Conservation (phyloP, 1,140 invertebrate genomes). For the Drosophila cardini region DNA sequence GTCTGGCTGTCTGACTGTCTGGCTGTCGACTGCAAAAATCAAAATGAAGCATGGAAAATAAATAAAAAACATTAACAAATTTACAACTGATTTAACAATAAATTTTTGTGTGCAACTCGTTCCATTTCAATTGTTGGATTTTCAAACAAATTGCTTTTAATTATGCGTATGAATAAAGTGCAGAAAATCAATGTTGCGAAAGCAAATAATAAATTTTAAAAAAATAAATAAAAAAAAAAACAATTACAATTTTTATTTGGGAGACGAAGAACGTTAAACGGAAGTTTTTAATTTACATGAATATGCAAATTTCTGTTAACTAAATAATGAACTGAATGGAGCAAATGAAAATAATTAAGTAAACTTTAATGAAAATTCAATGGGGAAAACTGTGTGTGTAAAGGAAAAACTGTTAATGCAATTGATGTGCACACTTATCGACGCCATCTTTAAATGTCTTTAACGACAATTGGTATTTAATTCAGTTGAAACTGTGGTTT, state of each 20-base stretch:
- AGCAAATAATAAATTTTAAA: slow-evolving; percentile 27
- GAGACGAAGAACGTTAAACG: slow-evolving; percentile 51
- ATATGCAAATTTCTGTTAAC: slow-evolving; percentile 65
- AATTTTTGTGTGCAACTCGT: slow-evolving; percentile 46
- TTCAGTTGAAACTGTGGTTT: slow-evolving; percentile 14
- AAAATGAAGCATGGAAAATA: slow-evolving; percentile 7
- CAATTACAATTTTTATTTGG: slow-evolving; percentile 23
- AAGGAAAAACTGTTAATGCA: slow-evolving; percentile 37
- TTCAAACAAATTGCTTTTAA: slow-evolving; percentile 71
- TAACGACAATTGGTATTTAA: slow-evolving; percentile 60
- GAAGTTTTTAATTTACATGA: slow-evolving; percentile 78
- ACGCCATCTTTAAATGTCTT: slow-evolving; percentile 59
- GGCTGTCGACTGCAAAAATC: background rate
- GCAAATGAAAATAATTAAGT: slow-evolving; percentile 16
- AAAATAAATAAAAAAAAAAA: slow-evolving; percentile 37
- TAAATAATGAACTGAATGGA: slow-evolving; percentile 67
- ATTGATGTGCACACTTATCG: slow-evolving; percentile 36
- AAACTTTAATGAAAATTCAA: slow-evolving; percentile 59
- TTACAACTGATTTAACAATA: slow-evolving; percentile 79
- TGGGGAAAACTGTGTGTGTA: slow-evolving; percentile 40
- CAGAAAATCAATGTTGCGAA: slow-evolving; percentile 21
- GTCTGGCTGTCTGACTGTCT: slow-evolving; percentile 41
- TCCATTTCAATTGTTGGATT: slow-evolving; percentile 54
- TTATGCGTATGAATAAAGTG: slow-evolving; percentile 63
- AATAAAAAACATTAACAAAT: slow-evolving; percentile 59